These are phyloP conservation scores for Teleiodes luculella DNA, from an alignment of 2,888 invertebrate species.

Conservation along the genomic window DNA sequence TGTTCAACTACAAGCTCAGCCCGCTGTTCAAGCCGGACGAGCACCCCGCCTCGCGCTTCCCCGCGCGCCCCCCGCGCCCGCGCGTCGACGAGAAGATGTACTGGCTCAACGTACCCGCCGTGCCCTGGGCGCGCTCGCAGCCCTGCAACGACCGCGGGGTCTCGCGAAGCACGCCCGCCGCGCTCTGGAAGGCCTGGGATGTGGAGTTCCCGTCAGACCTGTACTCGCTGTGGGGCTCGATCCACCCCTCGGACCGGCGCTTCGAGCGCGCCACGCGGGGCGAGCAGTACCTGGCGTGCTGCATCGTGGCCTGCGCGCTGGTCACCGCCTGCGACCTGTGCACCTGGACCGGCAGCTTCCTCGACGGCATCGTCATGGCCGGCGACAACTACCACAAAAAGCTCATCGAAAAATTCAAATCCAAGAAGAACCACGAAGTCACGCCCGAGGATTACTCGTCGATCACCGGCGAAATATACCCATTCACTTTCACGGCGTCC, in stretches of 20 bases:
- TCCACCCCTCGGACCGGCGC: slow-evolving; percentile 79
- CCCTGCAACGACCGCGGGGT: slow-evolving; percentile 57
- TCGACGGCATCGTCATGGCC: slow-evolving; percentile 80
- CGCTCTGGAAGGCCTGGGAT: slow-evolving; percentile 82
- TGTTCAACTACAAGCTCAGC: slow-evolving; percentile 62
- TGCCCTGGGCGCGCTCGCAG: slow-evolving; percentile 67
- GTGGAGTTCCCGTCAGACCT: slow-evolving; percentile 83
- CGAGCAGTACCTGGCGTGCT: slow-evolving; percentile 81
- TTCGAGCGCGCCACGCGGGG: slow-evolving; percentile 78
- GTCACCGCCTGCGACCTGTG: slow-evolving; percentile 75
- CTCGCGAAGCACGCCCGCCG: slow-evolving; percentile 48
- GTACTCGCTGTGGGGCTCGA: slow-evolving; percentile 82
- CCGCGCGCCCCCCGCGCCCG: slow-evolving; percentile 47
- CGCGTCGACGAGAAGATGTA: slow-evolving; percentile 72
- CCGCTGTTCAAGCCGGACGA: slow-evolving; percentile 64
- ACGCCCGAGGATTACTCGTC: slow-evolving; percentile 74
- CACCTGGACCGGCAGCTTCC: slow-evolving; percentile 81
- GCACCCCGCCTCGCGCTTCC: slow-evolving; percentile 57
- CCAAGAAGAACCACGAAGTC: slow-evolving; percentile 75
- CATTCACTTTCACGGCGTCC: slow-evolving; percentile 77
- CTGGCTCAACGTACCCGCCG: slow-evolving; percentile 59
- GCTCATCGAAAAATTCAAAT: slow-evolving; percentile 47
- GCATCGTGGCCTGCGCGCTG: slow-evolving; percentile 74
- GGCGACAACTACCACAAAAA: slow-evolving; percentile 79
- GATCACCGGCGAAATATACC: slow-evolving; percentile 75